Conservation (phyloP, 2,888 invertebrate genomes). For the Drosophila monieri region DNA sequence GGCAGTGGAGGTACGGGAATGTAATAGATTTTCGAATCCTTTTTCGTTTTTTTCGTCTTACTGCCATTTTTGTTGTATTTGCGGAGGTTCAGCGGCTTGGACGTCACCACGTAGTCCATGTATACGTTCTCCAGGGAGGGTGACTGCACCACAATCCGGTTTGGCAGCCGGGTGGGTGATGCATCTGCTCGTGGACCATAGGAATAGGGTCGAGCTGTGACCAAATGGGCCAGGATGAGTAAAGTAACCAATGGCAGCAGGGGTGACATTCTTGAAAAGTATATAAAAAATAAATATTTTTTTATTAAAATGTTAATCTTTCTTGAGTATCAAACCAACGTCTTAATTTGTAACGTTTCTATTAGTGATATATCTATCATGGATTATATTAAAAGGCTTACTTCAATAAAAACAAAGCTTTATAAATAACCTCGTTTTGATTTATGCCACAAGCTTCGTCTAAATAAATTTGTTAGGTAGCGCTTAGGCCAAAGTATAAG, state of each 20-base stretch:
- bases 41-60: constrained; percentile 81
- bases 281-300: not conserved
- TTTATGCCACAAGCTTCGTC: not conserved
- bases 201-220: constrained; percentile 41
- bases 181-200: constrained; percentile 35
- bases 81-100: constrained; percentile 79
- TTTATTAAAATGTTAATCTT: not conserved
- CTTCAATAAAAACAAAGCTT: not conserved
- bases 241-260: constrained; percentile 31
- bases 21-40: constrained; percentile 93
- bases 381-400: not conserved
- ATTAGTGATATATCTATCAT: not conserved
- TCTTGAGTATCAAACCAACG: not conserved
- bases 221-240: constrained; percentile 35
- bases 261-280: constrained; percentile 49
- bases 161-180: constrained; percentile 19
- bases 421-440: not conserved
- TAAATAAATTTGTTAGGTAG: not conserved
- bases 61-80: constrained; percentile 76
- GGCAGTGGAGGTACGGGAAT: constrained; percentile 93
- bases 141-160: constrained; percentile 71
- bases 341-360: not conserved
- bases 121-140: constrained; percentile 80
- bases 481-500: not conserved
- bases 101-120: constrained; percentile 80